phyloP scores from a whole-genome alignment of 2,797 vertebrate genomes.

The Petrocephalus sullivani region DNA sequence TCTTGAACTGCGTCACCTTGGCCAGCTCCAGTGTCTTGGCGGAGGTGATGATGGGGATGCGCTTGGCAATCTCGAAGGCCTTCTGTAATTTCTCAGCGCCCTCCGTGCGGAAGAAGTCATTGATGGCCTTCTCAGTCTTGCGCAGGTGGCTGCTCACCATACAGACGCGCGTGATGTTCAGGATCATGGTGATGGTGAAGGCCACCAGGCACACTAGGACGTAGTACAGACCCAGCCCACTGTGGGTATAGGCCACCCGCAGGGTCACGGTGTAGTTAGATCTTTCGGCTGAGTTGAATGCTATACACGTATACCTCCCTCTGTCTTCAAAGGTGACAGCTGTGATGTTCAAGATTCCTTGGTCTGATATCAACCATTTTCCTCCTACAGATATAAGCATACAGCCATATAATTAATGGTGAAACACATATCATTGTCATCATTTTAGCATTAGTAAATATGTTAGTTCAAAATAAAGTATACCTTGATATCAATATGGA shows the following conservation, averaged over 20 bases:
- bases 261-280: constrained; percentile 74
- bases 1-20: constrained; percentile 93
- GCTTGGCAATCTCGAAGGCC: constrained; percentile 90
- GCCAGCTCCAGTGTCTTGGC: constrained; percentile 86
- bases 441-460: background rate
- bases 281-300: constrained; percentile 33
- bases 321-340: constrained; percentile 75
- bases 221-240: constrained; percentile 85
- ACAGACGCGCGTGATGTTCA: constrained; percentile 83
- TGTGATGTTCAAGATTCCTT: constrained; percentile 78
- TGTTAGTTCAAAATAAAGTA: background rate
- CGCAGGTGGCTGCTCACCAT: constrained; percentile 92
- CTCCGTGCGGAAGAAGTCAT: constrained; percentile 92
- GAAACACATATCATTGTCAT: background rate
- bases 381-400: constrained; percentile 54
- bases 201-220: constrained; percentile 81
- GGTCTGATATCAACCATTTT: constrained; percentile 68
- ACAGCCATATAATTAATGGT: background rate
- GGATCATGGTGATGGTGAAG: constrained; percentile 79
- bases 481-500: background rate
- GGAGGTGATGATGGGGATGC: constrained; percentile 87
- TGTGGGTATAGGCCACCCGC: constrained; percentile 74
- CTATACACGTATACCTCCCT: constrained; percentile 79
- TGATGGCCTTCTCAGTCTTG: constrained; percentile 86
- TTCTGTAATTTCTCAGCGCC: constrained; percentile 91